phyloP scores from a whole-genome alignment of 2,888 invertebrate genomes.

The Tachina fera region DNA sequence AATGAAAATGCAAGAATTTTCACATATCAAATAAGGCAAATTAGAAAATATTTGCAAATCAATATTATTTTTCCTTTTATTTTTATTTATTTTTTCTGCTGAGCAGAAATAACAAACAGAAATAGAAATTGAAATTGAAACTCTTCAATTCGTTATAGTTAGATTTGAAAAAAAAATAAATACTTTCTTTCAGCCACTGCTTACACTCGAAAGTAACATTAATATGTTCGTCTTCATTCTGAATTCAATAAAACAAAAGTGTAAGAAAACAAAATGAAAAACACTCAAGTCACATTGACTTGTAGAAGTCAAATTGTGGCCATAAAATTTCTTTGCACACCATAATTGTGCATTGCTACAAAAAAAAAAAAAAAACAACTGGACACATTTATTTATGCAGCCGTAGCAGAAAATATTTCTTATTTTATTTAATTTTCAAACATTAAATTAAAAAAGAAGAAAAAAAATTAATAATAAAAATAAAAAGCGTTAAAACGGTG shows the following conservation, averaged over 20 bases:
- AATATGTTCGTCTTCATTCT: conserved; percentile 41
- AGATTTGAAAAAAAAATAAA: conserved; percentile 22
- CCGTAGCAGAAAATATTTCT: conserved; percentile 6
- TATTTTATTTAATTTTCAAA: background rate
- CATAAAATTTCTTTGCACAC: conserved; percentile 25
- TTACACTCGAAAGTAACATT: background rate
- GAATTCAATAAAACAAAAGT: background rate
- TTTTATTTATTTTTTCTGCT: background rate
- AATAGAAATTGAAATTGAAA: conserved; percentile 57
- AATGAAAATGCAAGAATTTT: conserved; percentile 58
- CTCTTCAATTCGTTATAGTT: conserved; percentile 26
- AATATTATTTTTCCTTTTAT: background rate
- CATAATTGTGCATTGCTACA: conserved; percentile 22
- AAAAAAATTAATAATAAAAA: background rate
- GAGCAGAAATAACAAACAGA: background rate
- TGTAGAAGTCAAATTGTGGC: conserved; percentile 21
- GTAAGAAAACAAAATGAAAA: conserved; percentile 23
- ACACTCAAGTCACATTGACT: conserved; percentile 36
- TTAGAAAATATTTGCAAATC: conserved; percentile 26
- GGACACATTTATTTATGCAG: conserved; percentile 16
- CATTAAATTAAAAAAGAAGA: background rate
- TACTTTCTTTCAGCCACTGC: conserved; percentile 50
- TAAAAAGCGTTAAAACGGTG: conserved; percentile 23
- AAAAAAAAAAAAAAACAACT: background rate
- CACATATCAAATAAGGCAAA: conserved; percentile 46